A percentile compares a stretch with the other conserved stretches of the same genome.
Evolutionary conservation across 2,888 invertebrate species (phyloP).

Genomic region (Dryomyza anilis): DNA sequence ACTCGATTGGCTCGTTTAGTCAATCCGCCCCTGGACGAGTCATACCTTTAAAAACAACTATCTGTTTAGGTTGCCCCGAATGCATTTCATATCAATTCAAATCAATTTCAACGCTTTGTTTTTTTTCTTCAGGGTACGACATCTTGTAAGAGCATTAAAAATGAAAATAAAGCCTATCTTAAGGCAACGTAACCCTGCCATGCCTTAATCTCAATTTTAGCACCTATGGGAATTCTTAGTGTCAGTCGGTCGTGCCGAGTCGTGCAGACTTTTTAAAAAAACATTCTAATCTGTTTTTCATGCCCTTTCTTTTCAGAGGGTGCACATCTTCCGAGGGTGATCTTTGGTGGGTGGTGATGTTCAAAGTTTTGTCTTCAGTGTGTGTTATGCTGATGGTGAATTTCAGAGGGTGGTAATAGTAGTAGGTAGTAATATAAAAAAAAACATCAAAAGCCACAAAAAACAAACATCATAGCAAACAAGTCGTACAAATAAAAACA

Average conservation of each 20-base stretch:
- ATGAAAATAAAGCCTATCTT: constrained; percentile 33
- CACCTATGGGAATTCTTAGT: constrained; percentile 40
- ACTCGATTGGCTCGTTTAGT: too few relatives aligned
- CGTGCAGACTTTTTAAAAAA: constrained; percentile 10
- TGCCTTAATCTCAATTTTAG: constrained; percentile 39
- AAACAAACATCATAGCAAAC: background rate
- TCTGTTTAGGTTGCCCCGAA: background rate
- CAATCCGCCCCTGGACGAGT: background rate
- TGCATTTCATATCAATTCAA: constrained; percentile 4
- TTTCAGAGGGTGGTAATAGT: background rate
- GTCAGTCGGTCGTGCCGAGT: too few relatives aligned
- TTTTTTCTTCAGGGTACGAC: constrained; percentile 10
- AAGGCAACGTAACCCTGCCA: constrained; percentile 29
- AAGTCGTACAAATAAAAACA: background rate
- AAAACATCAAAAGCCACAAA: background rate
- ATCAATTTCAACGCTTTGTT: background rate
- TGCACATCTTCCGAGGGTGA: background rate
- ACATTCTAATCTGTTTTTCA: constrained; percentile 13
- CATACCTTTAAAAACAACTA: too few relatives aligned
- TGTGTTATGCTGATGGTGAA: too few relatives aligned
- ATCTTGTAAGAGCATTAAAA: constrained; percentile 14
- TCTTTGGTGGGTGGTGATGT: too few relatives aligned
- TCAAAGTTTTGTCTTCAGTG: too few relatives aligned
- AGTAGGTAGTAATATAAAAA: background rate
- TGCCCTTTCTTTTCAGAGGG: background rate